These are phyloP conservation scores for Lamproptera curius DNA, from an alignment of 2,888 invertebrate species.

Conservation along the genomic window DNA sequence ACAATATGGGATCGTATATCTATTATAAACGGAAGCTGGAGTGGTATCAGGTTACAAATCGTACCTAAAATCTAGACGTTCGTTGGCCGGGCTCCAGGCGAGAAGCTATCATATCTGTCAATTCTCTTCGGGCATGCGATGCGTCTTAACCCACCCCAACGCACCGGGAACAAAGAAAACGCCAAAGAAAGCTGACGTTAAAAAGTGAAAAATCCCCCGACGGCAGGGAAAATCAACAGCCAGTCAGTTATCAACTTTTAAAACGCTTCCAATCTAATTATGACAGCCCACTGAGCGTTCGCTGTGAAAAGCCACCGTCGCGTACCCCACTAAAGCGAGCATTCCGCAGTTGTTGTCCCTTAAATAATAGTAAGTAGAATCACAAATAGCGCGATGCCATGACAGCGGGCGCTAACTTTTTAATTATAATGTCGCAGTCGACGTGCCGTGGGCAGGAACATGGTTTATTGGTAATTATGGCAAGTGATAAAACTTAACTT, in stretches of 20 bases:
- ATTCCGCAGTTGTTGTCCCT: constrained; percentile 56
- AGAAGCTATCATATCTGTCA: constrained; percentile 77
- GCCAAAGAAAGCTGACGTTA: constrained; percentile 24
- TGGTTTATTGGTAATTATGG: constrained; percentile 69
- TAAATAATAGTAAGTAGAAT: constrained; percentile 63
- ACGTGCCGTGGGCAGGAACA: constrained; percentile 54
- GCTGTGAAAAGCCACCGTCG: constrained; percentile 36
- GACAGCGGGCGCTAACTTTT: constrained; percentile 51
- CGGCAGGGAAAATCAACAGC: constrained; percentile 13
- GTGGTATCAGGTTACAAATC: constrained; percentile 70
- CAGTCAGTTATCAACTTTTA: constrained; percentile 31
- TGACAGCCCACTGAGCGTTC: constrained; percentile 61
- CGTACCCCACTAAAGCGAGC: neutral
- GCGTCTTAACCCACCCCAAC: constrained; percentile 51
- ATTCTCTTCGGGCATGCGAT: constrained; percentile 69
- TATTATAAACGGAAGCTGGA: constrained; percentile 71
- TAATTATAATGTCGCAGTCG: constrained; percentile 56
- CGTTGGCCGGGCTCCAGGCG: constrained; percentile 71
- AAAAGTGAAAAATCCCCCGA: constrained; percentile 9
- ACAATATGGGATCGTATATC: constrained; percentile 66
- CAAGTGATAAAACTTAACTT: constrained; percentile 66
- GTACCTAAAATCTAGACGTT: constrained; percentile 67
- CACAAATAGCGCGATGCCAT: constrained; percentile 36
- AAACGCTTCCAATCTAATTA: constrained; percentile 62
- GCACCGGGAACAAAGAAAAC: constrained; percentile 35